Evolutionary conservation across 2,888 invertebrate species (phyloP), one percentile per base, ranked within the genome.

Genomic region (Mythimna impura): DNA sequence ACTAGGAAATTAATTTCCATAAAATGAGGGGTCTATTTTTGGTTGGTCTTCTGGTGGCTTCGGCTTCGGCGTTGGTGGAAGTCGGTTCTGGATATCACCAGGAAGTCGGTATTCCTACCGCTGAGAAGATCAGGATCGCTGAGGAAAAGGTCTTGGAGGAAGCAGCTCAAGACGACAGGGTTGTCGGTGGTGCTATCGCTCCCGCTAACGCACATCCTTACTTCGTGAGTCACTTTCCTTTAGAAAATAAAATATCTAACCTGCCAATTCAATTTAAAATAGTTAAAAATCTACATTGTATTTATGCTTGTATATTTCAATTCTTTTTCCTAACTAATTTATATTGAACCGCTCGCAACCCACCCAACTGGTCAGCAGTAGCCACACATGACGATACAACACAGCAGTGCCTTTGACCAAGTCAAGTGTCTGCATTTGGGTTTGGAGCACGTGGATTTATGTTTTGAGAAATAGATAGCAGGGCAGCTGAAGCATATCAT

Each of bases 101-200:
- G 55, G 74, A 83, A 7, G 81, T 93, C 3, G 94, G 94, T 14
- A 93, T 94, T 63, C 94, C 93, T n/a, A 72, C 85, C 20, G 94
- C 93, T 1, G 83, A 82, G 58, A 88, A 87, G 84, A 92, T 94
- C 69, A 93, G 90, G 84, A 86, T 85, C 1, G 71, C 80, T 4
- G 92, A 93, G 78, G 89, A 91, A n/a, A 67, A 60, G 30, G 3
- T 22, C 14, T 47, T 74, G 4, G 36, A 60, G 0, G 30, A 61
- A 0, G 25, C 22, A 12, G 25, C 10, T 25, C 17, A 12, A 10
- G 43, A 76, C 0, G 71, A 71, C 7, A 90, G 90, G 76, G 90
- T 94, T 36, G 92, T 93, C 1, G 94, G 94, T 7, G 94, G 94
- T 1, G 89, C 65, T 0, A 20, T 88, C 0, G 90, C 94, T 2